phyloP scores from a whole-genome alignment of 2,888 invertebrate species.

The Onchidella celtica region DNA sequence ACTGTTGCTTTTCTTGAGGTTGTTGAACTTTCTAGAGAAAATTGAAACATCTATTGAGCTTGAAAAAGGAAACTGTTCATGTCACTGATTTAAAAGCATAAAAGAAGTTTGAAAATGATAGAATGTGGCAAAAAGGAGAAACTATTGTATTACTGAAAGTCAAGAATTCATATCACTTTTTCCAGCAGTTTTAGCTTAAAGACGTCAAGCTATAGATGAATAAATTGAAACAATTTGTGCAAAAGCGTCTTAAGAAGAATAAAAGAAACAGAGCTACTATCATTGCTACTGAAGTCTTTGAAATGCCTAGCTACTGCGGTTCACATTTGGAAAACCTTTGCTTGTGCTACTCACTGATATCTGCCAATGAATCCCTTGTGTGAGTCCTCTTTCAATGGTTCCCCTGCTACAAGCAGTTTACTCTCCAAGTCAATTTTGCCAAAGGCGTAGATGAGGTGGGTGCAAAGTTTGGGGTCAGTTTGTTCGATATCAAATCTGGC shows the following conservation, averaged over 20 bases:
- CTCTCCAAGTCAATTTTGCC: constrained; percentile 38
- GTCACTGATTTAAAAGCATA: background rate
- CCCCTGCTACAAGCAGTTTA: constrained; percentile 21
- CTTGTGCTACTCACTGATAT: constrained; percentile 33
- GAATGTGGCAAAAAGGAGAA: too few relatives aligned
- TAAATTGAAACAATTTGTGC: too few relatives aligned
- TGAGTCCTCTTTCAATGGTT: constrained; percentile 26
- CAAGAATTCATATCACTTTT: too few relatives aligned
- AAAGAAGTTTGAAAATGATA: background rate
- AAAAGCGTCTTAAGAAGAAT: too few relatives aligned
- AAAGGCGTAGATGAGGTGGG: constrained; percentile 52
- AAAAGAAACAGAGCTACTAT: too few relatives aligned
- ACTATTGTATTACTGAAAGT: too few relatives aligned
- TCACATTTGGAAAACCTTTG: too few relatives aligned
- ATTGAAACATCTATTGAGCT: too few relatives aligned
- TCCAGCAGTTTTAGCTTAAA: too few relatives aligned
- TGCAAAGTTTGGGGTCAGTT: constrained; percentile 46
- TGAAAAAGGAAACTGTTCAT: background rate
- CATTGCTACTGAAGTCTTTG: too few relatives aligned
- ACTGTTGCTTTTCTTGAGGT: constrained; percentile 42
- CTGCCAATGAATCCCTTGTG: constrained; percentile 24
- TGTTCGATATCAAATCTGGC: constrained; percentile 40
- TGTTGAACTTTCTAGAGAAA: constrained; percentile 46
- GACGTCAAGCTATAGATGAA: too few relatives aligned
- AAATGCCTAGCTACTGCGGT: too few relatives aligned